Evolutionary conservation across 2,888 invertebrate species (phyloP).

Genomic region (Brachypalpus laphriformis): DNA sequence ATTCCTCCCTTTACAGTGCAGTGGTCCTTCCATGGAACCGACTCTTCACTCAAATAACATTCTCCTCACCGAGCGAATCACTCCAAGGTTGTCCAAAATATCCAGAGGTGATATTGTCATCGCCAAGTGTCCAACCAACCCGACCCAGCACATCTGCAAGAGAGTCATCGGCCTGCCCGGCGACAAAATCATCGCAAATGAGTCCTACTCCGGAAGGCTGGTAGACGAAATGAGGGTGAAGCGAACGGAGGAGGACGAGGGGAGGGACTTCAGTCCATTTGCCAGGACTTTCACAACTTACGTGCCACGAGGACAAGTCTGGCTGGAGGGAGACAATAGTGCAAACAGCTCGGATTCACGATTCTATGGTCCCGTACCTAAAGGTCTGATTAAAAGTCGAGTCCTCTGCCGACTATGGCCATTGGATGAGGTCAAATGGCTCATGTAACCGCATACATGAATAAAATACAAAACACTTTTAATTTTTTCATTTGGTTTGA

Average conservation of each 20-base stretch:
- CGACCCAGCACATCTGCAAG: slow-evolving; percentile 92
- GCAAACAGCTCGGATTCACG: slow-evolving; percentile 94
- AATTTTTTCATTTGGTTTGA: slow-evolving; percentile 54
- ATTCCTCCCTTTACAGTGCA: slow-evolving; percentile 86
- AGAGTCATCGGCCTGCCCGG: slow-evolving; percentile 90
- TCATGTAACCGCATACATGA: slow-evolving; percentile 2
- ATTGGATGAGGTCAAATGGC: slow-evolving; percentile 80
- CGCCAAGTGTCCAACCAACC: slow-evolving; percentile 91
- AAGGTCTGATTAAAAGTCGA: slow-evolving; percentile 91
- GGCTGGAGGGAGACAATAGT: slow-evolving; percentile 96
- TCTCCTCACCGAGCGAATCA: slow-evolving; percentile 91
- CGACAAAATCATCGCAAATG: slow-evolving; percentile 83
- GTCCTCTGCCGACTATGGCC: slow-evolving; percentile 93
- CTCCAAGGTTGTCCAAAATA: slow-evolving; percentile 86
- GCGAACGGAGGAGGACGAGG: slow-evolving; percentile 39
- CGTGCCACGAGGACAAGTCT: slow-evolving; percentile 93
- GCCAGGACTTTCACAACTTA: slow-evolving; percentile 80
- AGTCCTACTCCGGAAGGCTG: slow-evolving; percentile 25
- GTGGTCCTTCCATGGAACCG: slow-evolving; percentile 97
- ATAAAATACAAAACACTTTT: neutral
- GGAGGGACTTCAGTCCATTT: slow-evolving; percentile 26
- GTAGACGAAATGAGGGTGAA: slow-evolving; percentile 46
- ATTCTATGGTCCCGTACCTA: slow-evolving; percentile 93
- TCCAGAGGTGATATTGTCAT: slow-evolving; percentile 93
- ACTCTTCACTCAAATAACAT: slow-evolving; percentile 92